Evolutionary conservation across 2,888 invertebrate species (phyloP).

Genomic region (Ormia ochracea): DNA sequence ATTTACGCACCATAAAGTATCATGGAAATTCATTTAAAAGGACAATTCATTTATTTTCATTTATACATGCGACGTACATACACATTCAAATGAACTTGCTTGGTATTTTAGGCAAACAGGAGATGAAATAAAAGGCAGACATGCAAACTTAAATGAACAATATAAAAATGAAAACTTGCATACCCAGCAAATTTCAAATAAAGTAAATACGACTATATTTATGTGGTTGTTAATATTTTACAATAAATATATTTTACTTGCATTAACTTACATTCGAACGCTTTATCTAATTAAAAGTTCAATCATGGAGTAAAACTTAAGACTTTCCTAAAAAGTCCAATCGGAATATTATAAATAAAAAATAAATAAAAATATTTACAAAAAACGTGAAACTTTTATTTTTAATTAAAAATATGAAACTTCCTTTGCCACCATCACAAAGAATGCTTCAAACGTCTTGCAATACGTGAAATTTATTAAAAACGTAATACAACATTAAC

Average conservation of each 20-base stretch:
- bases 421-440: too few relatives aligned
- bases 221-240: slow-evolving; percentile 41
- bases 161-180: slow-evolving; percentile 14
- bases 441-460: too few relatives aligned
- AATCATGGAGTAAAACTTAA: slow-evolving; percentile 25
- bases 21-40: slow-evolving; percentile 58
- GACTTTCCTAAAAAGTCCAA: neutral
- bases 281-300: slow-evolving; percentile 14
- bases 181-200: slow-evolving; percentile 33
- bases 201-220: slow-evolving; percentile 56
- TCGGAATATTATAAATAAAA: too few relatives aligned
- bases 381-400: too few relatives aligned
- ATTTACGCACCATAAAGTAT: slow-evolving; percentile 62
- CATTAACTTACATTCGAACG: neutral
- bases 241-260: slow-evolving; percentile 11
- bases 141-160: neutral
- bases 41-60: slow-evolving; percentile 60
- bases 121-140: slow-evolving; percentile 10
- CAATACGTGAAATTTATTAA: too few relatives aligned
- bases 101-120: slow-evolving; percentile 30
- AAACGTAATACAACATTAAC: too few relatives aligned
- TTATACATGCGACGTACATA: slow-evolving; percentile 41
- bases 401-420: too few relatives aligned
- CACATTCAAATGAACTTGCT: slow-evolving; percentile 2
- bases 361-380: too few relatives aligned